Conservation (phyloP, 2,888 invertebrate genomes). For the Odontocolon sp. region DNA sequence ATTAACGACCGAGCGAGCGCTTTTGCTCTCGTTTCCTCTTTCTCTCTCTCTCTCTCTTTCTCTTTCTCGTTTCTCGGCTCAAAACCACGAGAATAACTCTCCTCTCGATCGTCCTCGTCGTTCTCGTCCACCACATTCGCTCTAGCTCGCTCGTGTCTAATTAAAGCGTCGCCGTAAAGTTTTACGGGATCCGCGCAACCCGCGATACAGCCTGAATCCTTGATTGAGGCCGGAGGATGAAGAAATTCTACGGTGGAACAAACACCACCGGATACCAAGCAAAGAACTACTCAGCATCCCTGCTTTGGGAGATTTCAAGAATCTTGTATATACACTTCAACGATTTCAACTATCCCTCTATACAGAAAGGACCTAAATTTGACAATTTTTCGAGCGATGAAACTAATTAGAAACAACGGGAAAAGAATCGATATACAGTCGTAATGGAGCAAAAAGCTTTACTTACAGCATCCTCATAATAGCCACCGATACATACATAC, state of each 20-base stretch:
- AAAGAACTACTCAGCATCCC: too few species aligned
- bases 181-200: constrained; percentile 11
- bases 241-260: constrained; percentile 22
- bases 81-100: constrained; percentile 4
- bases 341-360: too few species aligned
- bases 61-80: neutral
- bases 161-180: constrained; percentile 48
- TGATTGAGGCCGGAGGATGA: constrained; percentile 16
- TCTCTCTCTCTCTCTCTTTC: neutral
- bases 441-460: neutral
- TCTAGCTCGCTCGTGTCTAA: constrained; percentile 25
- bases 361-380: too few species aligned
- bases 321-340: neutral
- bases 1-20: constrained; percentile 45
- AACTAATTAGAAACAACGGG: neutral
- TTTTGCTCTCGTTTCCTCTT: constrained; percentile 16
- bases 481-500: too few species aligned
- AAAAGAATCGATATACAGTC: neutral
- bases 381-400: constrained; percentile 1
- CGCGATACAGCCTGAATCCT: constrained; percentile 35
- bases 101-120: constrained; percentile 8
- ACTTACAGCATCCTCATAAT: neutral
- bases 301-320: neutral
- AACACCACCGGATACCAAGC: constrained; percentile 2
- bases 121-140: neutral